Base-by-base conservation (phyloP, 2,797 vertebrate genomes). In the Rhadinocentrus ornatus region DNA sequence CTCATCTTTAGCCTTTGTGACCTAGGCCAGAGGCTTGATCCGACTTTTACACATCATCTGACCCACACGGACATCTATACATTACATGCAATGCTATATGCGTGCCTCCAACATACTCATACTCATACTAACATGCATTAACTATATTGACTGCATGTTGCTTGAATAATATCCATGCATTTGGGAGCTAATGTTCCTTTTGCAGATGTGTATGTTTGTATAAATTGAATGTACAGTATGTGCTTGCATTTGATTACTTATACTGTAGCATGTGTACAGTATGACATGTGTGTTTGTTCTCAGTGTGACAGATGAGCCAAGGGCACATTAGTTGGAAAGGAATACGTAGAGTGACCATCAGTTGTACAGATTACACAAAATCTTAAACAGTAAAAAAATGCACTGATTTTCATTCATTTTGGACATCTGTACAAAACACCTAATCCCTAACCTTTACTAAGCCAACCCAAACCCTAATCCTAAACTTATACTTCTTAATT, bases 1-100 rank as follows among this genome's bases (percentile, higher is more conserved):
- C 24, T 69, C 53, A 29, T 54, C 69, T 68, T 79, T 71, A 80
- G 81, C 77, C 77, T 72, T 7, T 20, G 44, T 74, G 82, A 81
- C 81, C 60, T 70, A 75, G 50, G 41, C 80, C 31, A 8, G 6
- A 74, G 73, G 80, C 41, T 70, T 77, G 66, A 80, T 77, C 71
- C 13, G 56, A 77, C 71, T 75, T 46, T 56, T 59, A 48, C 41
- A 34, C 69, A 61, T 76, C 65, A 44, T 35, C 73, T 77, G 70
- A 85, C 79, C 76, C 62, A 69, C 34, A 22, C 71, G 75, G 77
- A 77, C 71, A 60, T 75, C 41, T 60, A 66, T 65, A 63, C 59
- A 57, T 50, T 34, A 55, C 24, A 31, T 31, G 64, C 37, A 24
- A 26, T 13, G n/a, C 41, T 56, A 6, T 52, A 5, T 37, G 22